Percentiles rank a stretch among this genome's conserved stretches.
phyloP scores from a whole-genome alignment of 2,797 vertebrate genomes.

The Parauchenoglanis ngamensis region DNA sequence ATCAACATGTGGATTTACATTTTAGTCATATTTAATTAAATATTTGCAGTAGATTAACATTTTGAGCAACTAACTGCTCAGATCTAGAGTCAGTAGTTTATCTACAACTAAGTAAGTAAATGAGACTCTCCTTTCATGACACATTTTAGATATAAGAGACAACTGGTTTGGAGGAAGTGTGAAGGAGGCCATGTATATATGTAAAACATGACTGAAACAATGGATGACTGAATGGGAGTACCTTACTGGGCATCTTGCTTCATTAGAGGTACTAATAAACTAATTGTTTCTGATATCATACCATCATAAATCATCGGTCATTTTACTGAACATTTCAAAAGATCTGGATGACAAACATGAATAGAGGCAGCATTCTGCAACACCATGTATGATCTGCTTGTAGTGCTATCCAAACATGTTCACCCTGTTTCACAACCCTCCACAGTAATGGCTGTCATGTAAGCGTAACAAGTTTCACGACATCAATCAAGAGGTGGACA shows the following conservation, averaged over 20 bases:
- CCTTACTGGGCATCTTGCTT: not conserved
- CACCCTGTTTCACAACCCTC: not conserved
- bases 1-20: not conserved
- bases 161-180: not conserved
- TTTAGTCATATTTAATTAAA: not conserved
- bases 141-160: not conserved
- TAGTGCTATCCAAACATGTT: not conserved
- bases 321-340: not conserved
- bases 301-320: no score
- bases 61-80: not conserved
- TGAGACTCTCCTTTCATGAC: not conserved
- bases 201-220: not conserved
- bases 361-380: not conserved
- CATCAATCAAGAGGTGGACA: constrained; percentile 12
- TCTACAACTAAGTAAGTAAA: not conserved
- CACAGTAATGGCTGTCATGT: not conserved
- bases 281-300: not conserved
- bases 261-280: not conserved
- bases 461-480: not conserved
- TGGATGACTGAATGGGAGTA: not conserved
- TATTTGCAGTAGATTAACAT: not conserved
- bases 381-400: not conserved
- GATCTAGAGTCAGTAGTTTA: no score
- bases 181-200: not conserved
- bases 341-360: not conserved